Base-by-base conservation (phyloP, 2,113 vertebrate species). In the Gyps fulvus region DNA sequence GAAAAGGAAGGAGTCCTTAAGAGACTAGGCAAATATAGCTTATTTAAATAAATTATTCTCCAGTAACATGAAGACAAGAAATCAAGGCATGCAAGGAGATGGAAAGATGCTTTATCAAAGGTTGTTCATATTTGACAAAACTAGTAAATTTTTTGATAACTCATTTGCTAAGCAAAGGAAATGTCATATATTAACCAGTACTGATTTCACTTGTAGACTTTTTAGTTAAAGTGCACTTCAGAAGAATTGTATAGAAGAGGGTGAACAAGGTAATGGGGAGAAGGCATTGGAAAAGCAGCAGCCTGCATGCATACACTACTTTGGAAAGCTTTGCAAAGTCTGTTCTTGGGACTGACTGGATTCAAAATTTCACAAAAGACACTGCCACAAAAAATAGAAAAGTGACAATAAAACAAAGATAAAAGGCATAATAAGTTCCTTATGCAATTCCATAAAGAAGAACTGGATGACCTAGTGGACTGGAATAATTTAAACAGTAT, bases 31-130 rank as follows among this genome's bases (percentile, higher is more conserved):
- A 14, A 92, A 95, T 91, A 47, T 62, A 79, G 27, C 19, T 89
- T 40, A 67, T 82, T 91, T 92, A 92, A 97, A 92, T 66, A 54
- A 67, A 81, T 78, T 73, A 92, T 95, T 80, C 47, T 63, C n/a
- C 81, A 27, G 66, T 70, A 91, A 80, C 54, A 8, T 66, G 81
- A 96, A 84, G 49, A 61, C 65, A 97, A 83, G 83, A 96, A 87
- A 89, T 80, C 25, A 93, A 77, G 69, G 79, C 43, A 38, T 16
- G 19, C 1, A 7, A 76, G 25, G 19, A 50, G 16, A 10, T 36
- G 9, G 12, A 81, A 90, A 78, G 27, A 15, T 16, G 4, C 5
- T 70, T 82, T 85, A 15, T 6, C 25, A 52, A 72, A 65, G 7
- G 3, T 6, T 61, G 12, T 69, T 20, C 2, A 1, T 57, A 57